Evolutionary conservation across 2,888 invertebrate genomes (phyloP), one percentile per base, ranked within the genome.

Genomic region (Neoitamus cyanurus): DNA sequence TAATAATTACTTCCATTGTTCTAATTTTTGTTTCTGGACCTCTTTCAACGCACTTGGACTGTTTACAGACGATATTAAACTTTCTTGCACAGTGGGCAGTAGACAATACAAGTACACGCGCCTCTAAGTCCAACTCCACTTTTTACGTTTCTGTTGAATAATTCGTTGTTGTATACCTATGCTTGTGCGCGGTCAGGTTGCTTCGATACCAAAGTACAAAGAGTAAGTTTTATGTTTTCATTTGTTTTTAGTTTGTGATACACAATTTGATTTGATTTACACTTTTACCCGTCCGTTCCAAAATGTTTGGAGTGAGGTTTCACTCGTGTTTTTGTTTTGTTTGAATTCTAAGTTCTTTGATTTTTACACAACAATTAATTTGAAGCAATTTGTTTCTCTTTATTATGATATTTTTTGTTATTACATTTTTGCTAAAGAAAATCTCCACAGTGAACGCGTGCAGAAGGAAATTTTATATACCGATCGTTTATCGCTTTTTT

Each of bases 91-190:
- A 90, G 87, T 90, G 90, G 90, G 88, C 90, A 85, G 89, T 89
- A 87, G 88, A 88, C 87, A 88, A 87, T 86, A 88, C 90, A 84
- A 88, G 89, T 88, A 87, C 89, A 85, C 90, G 90, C 87, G 89
- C 88, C 87, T 89, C 87, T 88, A 91, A 91, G 88, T 90, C 91
- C 46, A 91, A 90, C 89, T 90, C 91, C 31, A 90, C 89, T 87
- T 91, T 91, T 88, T 90, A 91, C 88, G 90, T 91, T 87, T 90
- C 90, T 87, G 90, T 90, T 88, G 90, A 91, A 86, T 90, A 90
- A 31, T 68, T 31, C 30, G 31, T 83, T 82, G 25, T 36, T 58
- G 7, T 37, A 58, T 34, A 78, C 15, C 42, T 1, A n/a, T n/a
- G 25, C 69, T 77, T 72, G 31, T 15, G 48, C n/a, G 70, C 75